These are phyloP conservation scores for Salarias fasciatus DNA, from an alignment of 2,797 vertebrate species.

Conservation along the genomic window DNA sequence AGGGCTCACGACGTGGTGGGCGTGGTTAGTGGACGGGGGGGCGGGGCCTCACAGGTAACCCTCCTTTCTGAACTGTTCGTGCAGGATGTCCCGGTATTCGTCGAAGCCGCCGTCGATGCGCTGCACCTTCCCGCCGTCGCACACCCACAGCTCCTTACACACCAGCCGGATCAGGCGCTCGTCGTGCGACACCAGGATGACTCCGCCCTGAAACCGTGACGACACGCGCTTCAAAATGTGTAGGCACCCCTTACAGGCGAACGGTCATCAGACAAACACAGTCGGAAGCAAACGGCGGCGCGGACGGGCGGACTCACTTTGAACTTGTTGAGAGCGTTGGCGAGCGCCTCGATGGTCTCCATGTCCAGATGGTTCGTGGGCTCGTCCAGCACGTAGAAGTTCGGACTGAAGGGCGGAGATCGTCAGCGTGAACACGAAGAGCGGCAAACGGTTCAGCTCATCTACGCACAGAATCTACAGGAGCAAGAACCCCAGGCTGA, in stretches of 20 bases:
- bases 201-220: slow-evolving; percentile 86
- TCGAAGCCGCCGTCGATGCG: slow-evolving; percentile 95
- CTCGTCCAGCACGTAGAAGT: slow-evolving; percentile 97
- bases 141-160: slow-evolving; percentile 97
- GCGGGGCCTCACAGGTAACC: slow-evolving; percentile 89
- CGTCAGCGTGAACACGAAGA: background rate
- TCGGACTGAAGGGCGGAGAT: slow-evolving; percentile 84
- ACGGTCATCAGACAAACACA: no score
- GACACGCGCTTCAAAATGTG: slow-evolving; percentile 9
- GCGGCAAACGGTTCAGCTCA: no score
- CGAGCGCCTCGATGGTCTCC: slow-evolving; percentile 97
- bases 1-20: no score
- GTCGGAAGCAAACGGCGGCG: no score
- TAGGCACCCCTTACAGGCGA: no score
- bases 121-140: slow-evolving; percentile 83
- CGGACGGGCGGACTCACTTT: slow-evolving; percentile 74
- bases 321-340: slow-evolving; percentile 91
- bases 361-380: slow-evolving; percentile 98
- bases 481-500: no score
- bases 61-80: slow-evolving; percentile 96
- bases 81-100: slow-evolving; percentile 93
- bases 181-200: slow-evolving; percentile 94
- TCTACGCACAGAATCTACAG: no score
- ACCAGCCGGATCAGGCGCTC: slow-evolving; percentile 95
- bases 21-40: slow-evolving; percentile 26